phyloP scores from a whole-genome alignment of 2,888 invertebrate species.

The Apamea monoglypha region DNA sequence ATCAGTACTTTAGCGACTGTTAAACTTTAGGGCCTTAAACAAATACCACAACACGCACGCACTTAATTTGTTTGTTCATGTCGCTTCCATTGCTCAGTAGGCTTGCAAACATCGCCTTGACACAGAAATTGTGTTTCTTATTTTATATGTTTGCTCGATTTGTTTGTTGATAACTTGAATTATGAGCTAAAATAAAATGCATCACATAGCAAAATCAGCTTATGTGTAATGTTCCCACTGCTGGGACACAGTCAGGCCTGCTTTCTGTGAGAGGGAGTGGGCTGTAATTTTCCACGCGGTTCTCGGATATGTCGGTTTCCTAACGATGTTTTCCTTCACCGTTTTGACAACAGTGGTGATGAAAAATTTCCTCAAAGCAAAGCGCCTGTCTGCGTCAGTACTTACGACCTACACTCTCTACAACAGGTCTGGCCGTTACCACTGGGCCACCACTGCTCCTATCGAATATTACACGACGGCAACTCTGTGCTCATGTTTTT shows the following conservation, averaged over 20 bases:
- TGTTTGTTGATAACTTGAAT: neutral
- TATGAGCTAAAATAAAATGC: neutral
- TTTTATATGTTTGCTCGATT: slow-evolving; percentile 2
- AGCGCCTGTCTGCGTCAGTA: no score
- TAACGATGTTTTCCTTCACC: neutral
- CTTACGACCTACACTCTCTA: no score
- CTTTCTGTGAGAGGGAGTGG: neutral
- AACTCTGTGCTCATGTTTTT: neutral
- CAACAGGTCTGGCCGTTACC: neutral
- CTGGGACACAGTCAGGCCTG: neutral
- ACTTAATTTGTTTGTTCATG: slow-evolving; percentile 30
- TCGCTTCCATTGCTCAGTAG: slow-evolving; percentile 8
- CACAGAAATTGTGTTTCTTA: slow-evolving; percentile 1
- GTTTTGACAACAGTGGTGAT: neutral
- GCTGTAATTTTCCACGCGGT: neutral
- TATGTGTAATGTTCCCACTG: neutral
- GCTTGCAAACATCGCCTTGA: slow-evolving; percentile 18
- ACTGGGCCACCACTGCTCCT: neutral
- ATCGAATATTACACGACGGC: neutral
- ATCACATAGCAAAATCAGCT: neutral
- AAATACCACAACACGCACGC: slow-evolving; percentile 28
- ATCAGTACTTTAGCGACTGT: neutral
- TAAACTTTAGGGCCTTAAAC: slow-evolving; percentile 3
- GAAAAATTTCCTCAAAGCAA: neutral
- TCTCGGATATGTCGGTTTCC: neutral